Percentiles rank a stretch among this genome's conserved stretches.
These are phyloP conservation scores for Linhomoeus sp. DNA, from an alignment of 2,888 invertebrate genomes.

Conservation along the genomic window DNA sequence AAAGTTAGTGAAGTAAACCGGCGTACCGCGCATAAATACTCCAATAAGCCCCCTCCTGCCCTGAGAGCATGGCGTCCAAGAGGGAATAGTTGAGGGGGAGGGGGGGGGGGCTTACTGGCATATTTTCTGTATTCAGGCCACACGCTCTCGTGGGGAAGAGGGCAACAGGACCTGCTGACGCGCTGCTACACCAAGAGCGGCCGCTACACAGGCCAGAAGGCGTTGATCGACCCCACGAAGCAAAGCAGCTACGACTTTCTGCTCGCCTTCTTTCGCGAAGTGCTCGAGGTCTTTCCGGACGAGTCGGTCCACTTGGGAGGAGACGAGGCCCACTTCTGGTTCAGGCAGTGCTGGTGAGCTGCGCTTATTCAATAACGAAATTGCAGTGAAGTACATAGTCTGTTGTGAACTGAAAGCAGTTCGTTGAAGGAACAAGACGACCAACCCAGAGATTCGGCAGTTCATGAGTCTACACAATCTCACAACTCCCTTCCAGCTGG, in stretches of 20 bases:
- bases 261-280: slow-evolving; percentile 45
- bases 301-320: slow-evolving; percentile 71
- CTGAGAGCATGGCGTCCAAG: too few species aligned
- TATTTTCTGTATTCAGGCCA: too few species aligned
- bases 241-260: slow-evolving; percentile 47
- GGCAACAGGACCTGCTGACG: slow-evolving; percentile 51
- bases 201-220: slow-evolving; percentile 40
- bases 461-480: slow-evolving; percentile 43
- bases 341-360: slow-evolving; percentile 1
- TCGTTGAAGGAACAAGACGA: too few species aligned
- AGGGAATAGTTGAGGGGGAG: too few species aligned
- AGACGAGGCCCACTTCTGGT: slow-evolving; percentile 49
- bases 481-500: slow-evolving; percentile 37
- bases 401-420: too few species aligned
- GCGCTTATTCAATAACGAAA: too few species aligned
- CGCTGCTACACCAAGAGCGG: slow-evolving; percentile 43
- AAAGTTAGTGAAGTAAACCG: too few species aligned
- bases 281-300: slow-evolving; percentile 51
- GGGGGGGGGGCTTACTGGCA: too few species aligned
- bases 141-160: slow-evolving; percentile 62
- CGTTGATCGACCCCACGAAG: slow-evolving; percentile 57
- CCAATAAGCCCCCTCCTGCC: too few species aligned
- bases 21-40: too few species aligned
- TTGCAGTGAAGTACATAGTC: too few species aligned
- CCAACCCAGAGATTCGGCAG: slow-evolving; percentile 42